Conservation (phyloP, 2,113 vertebrate species). For the Apaloderma vittatum region DNA sequence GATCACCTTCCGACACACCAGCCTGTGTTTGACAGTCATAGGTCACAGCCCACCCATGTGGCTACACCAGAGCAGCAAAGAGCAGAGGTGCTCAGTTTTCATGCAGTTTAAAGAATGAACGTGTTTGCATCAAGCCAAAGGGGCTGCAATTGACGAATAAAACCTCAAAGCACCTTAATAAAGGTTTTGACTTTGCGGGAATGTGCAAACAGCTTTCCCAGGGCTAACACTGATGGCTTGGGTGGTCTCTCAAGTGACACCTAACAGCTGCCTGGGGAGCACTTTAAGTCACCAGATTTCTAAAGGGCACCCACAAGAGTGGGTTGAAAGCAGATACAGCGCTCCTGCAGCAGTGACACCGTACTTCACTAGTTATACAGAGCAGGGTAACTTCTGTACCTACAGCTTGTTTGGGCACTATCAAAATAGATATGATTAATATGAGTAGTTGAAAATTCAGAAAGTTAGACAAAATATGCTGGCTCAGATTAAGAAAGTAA, state of each 20-base stretch:
- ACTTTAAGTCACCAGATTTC: background rate
- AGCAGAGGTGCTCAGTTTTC: background rate
- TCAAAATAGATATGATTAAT: background rate
- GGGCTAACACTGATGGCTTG: too few species aligned
- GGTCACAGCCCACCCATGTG: background rate
- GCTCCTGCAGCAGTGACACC: background rate
- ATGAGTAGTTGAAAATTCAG: background rate
- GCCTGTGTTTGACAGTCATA: background rate
- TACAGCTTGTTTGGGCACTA: background rate
- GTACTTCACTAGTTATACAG: background rate
- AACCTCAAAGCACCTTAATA: background rate
- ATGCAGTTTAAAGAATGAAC: background rate
- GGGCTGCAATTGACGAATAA: background rate
- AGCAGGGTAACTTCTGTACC: background rate
- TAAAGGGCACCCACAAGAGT: background rate
- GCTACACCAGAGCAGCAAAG: background rate
- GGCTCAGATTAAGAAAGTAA: background rate
- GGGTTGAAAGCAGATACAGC: background rate
- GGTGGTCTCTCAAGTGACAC: background rate
- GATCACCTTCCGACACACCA: background rate
- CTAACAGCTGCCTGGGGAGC: background rate
- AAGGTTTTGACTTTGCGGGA: background rate
- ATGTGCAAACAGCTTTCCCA: background rate
- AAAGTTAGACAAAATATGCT: background rate
- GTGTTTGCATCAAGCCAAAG: background rate